phyloP scores from a whole-genome alignment of 2,888 invertebrate species.

The Limenitis arthemis region DNA sequence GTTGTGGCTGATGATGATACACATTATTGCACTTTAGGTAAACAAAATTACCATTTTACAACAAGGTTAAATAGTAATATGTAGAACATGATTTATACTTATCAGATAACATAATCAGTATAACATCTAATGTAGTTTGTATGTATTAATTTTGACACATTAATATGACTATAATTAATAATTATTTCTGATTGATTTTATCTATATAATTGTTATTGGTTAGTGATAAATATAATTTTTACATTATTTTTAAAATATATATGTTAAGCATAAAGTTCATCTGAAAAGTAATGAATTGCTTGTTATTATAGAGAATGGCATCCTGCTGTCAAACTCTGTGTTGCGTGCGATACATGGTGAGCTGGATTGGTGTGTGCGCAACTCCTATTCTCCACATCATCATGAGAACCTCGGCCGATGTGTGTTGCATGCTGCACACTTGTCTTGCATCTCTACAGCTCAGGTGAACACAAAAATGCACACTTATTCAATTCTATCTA shows the following conservation, averaged over 20 bases:
- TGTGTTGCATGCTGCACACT: slow-evolving; percentile 78
- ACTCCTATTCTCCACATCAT: slow-evolving; percentile 85
- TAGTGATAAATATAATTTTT: neutral
- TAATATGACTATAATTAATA: too few relatives aligned
- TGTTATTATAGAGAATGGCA: slow-evolving; percentile 80
- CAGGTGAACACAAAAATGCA: neutral
- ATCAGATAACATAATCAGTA: too few relatives aligned
- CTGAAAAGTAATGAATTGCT: neutral
- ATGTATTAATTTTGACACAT: too few relatives aligned
- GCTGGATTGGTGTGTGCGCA: slow-evolving; percentile 92
- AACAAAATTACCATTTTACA: slow-evolving; percentile 16
- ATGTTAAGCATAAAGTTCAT: neutral
- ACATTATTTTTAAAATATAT: neutral
- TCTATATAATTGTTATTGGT: too few relatives aligned
- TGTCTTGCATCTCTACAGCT: slow-evolving; percentile 62
- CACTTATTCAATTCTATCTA: too few relatives aligned
- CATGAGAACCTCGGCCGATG: slow-evolving; percentile 93
- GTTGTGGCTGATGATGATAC: slow-evolving; percentile 71
- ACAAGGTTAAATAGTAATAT: too few relatives aligned
- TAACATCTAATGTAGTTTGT: too few relatives aligned
- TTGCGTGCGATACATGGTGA: slow-evolving; percentile 82
- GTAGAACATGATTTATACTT: too few relatives aligned
- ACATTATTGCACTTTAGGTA: slow-evolving; percentile 79
- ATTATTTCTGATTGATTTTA: too few relatives aligned
- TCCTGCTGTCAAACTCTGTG: slow-evolving; percentile 90